These are phyloP conservation scores for Bimastos eiseni DNA, from an alignment of 2,888 invertebrate genomes.

Conservation along the genomic window DNA sequence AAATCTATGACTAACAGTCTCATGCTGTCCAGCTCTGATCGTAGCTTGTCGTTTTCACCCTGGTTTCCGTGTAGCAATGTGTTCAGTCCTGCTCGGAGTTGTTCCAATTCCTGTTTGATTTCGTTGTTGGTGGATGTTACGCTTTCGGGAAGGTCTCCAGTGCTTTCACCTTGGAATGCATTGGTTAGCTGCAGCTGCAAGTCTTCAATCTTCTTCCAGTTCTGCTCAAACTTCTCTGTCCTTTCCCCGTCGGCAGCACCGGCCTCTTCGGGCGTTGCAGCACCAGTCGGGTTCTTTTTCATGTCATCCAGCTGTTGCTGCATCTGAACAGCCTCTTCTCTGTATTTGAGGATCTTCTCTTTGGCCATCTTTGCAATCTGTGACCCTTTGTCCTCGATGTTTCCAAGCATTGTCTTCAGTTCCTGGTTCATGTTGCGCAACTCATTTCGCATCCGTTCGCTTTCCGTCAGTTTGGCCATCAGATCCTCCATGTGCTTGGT, in stretches of 20 bases:
- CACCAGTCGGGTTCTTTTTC: neutral
- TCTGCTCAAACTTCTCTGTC: neutral
- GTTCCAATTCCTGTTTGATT: conserved; percentile 22
- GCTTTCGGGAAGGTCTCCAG: conserved; percentile 21
- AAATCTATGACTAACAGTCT: neutral
- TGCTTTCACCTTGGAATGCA: conserved; percentile 20
- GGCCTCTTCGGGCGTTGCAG: neutral
- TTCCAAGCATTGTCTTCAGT: conserved; percentile 40
- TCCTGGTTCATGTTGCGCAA: conserved; percentile 36
- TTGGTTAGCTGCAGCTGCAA: conserved; percentile 26
- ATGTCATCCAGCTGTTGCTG: conserved; percentile 36
- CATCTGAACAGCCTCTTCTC: conserved; percentile 35
- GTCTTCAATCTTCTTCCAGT: conserved; percentile 27
- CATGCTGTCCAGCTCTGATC: conserved; percentile 15
- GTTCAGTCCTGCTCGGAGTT: conserved; percentile 24
- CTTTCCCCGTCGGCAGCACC: neutral
- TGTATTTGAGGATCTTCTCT: conserved; percentile 43
- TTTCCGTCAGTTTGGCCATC: neutral
- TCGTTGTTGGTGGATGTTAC: conserved; percentile 28
- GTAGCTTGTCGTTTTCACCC: neutral
- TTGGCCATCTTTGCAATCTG: conserved; percentile 42
- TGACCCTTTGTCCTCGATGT: conserved; percentile 38
- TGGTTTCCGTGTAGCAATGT: neutral
- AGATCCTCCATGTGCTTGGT: conserved; percentile 36
- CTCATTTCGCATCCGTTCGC: conserved; percentile 33